These are phyloP conservation scores for Mythimna loreyi DNA, from an alignment of 2,888 invertebrate species.

Conservation along the genomic window DNA sequence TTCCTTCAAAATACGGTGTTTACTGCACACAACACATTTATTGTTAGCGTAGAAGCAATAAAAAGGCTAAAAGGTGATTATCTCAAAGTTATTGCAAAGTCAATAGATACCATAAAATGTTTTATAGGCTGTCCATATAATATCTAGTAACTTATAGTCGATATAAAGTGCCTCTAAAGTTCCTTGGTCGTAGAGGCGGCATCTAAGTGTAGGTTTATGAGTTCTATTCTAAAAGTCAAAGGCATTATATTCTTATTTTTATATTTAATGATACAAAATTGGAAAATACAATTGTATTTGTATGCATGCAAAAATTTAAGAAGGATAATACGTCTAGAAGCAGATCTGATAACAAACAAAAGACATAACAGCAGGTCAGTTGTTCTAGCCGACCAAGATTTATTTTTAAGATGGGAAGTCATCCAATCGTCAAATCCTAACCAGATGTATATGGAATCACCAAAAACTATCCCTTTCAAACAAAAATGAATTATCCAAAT, in stretches of 20 bases:
- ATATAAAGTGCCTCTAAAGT: conserved; percentile 9
- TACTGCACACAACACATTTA: conserved; percentile 34
- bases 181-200: background rate
- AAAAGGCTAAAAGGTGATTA: conserved; percentile 45
- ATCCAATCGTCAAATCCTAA: too few relatives aligned
- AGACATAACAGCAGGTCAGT: too few relatives aligned
- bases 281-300: background rate
- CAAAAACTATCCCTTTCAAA: too few relatives aligned
- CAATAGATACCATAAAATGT: conserved; percentile 46
- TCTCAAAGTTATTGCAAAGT: conserved; percentile 42
- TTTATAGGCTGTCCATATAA: conserved; percentile 33
- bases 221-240: background rate
- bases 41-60: conserved; percentile 32
- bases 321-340: background rate
- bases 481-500: too few relatives aligned
- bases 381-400: too few relatives aligned
- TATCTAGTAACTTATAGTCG: conserved; percentile 4
- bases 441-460: too few relatives aligned
- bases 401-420: too few relatives aligned
- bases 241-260: background rate
- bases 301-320: background rate
- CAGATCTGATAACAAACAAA: background rate
- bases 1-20: background rate
- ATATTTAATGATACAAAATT: background rate
- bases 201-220: background rate